phyloP scores from a whole-genome alignment of 2,113 vertebrate species.

The Corvus moneduloides region DNA sequence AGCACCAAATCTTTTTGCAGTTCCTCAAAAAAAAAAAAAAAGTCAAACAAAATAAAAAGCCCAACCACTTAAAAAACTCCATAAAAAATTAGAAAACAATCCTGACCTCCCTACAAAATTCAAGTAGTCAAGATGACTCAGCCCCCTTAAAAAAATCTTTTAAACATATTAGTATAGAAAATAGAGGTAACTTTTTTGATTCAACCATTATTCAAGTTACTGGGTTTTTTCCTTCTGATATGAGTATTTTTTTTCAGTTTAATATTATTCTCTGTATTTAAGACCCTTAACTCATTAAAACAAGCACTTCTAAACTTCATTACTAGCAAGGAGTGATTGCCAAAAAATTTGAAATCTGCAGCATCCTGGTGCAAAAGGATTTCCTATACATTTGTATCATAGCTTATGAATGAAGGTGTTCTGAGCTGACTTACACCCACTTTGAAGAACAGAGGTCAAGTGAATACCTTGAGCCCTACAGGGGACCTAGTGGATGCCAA shows the following conservation, averaged over 20 bases:
- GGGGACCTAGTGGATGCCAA: too few relatives aligned
- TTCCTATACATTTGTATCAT: neutral
- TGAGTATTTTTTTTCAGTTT: neutral
- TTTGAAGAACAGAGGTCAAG: neutral
- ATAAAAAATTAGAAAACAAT: neutral
- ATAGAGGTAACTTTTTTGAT: neutral
- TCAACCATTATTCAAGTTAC: neutral
- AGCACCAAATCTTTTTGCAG: neutral
- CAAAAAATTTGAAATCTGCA: neutral
- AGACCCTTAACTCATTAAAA: neutral
- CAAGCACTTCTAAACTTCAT: neutral
- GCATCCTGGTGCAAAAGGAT: neutral
- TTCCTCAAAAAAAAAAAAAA: neutral
- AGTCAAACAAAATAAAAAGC: neutral
- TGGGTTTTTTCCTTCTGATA: neutral
- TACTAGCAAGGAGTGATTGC: neutral
- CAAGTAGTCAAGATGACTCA: neutral
- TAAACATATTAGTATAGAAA: neutral
- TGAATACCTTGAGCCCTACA: neutral
- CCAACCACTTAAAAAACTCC: neutral
- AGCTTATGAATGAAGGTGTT: neutral
- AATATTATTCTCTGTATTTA: neutral
- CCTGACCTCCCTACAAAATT: neutral
- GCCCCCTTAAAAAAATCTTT: neutral
- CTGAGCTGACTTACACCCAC: neutral